Evolutionary conservation across 2,888 invertebrate genomes (phyloP), one percentile per base, ranked within the genome.

Genomic region (Palloptera scutellata): DNA sequence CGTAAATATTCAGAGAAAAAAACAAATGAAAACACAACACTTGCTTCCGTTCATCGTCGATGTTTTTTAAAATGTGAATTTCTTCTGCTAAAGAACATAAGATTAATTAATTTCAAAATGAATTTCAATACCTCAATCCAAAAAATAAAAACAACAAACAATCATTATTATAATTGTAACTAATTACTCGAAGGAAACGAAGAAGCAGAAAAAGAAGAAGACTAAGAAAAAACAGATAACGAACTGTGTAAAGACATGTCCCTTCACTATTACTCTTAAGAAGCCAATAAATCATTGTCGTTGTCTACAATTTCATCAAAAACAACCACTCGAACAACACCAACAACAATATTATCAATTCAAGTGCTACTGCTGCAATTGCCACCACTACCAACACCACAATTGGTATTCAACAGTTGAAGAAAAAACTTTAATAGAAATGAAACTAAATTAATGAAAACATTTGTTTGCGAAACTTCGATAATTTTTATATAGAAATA

Each of bases 91-190:
- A 55, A 66, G 61, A 57, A 61, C 55, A 54, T 30, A 30, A 30
- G 30, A 30, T 4, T 30, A 53, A 45, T 53, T 51, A 48, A 57
- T 17, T 57, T 40, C 19, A 55, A 48, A 40, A 55, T 60, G 43
- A 61, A 48, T 48, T 48, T 66, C 51, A 55, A 66, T 66, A 61
- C 54, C 66, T 66, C 61, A 66, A 61, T 17, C 12, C 48, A 17
- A 57, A 61, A n/a, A 51, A 41, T 12, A 43, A 43, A 19, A 43
- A 51, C 48, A 60, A 60, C n/a, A 9, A 51, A 45, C 40, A 51
- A 48, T 30, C 41, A 51, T 30, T 30, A 30, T 30, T 30, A 30
- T 30, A 30, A 30, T 4, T 30, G 30, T 30, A 30, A 30, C 30
- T 30, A 30, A 30, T 30, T 30, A 30, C 30, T 30, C 30, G 30